These are phyloP conservation scores for Elymnias hypermnestra DNA, from an alignment of 1,140 invertebrate species.

Conservation along the genomic window DNA sequence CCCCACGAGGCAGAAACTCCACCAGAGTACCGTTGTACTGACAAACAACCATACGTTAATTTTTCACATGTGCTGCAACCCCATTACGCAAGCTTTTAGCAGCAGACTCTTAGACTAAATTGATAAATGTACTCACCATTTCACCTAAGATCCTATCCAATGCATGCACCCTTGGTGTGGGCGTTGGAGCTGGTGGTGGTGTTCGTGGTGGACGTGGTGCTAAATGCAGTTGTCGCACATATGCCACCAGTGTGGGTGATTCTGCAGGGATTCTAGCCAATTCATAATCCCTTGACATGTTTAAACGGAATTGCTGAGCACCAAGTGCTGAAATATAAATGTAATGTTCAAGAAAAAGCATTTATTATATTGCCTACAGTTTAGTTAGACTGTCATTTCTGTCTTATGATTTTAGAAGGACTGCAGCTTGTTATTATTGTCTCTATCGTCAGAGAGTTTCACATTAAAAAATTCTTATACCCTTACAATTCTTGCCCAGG, in stretches of 20 bases:
- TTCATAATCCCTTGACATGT: conserved; percentile 86
- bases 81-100: neutral
- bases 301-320: conserved; percentile 81
- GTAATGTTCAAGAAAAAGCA: neutral
- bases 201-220: conserved; percentile 38
- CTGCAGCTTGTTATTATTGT: too few relatives aligned
- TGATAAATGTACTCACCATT: conserved; percentile 32
- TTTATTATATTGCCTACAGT: too few relatives aligned
- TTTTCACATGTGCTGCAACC: too few relatives aligned
- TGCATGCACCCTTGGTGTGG: conserved; percentile 29
- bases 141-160: conserved; percentile 40
- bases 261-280: conserved; percentile 83
- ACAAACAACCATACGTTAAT: neutral
- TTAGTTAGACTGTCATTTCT: too few relatives aligned
- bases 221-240: conserved; percentile 79
- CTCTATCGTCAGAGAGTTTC: too few relatives aligned
- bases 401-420: too few relatives aligned
- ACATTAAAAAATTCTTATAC: too few relatives aligned
- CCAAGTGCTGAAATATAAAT: conserved; percentile 76
- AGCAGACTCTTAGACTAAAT: neutral
- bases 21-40: conserved; percentile 79
- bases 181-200: conserved; percentile 25
- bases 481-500: too few relatives aligned
- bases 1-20: conserved; percentile 77
- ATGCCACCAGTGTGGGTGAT: conserved; percentile 82